These are phyloP conservation scores for Urocynchramus pylzowi DNA, from an alignment of 2,113 vertebrate genomes.

Conservation along the genomic window DNA sequence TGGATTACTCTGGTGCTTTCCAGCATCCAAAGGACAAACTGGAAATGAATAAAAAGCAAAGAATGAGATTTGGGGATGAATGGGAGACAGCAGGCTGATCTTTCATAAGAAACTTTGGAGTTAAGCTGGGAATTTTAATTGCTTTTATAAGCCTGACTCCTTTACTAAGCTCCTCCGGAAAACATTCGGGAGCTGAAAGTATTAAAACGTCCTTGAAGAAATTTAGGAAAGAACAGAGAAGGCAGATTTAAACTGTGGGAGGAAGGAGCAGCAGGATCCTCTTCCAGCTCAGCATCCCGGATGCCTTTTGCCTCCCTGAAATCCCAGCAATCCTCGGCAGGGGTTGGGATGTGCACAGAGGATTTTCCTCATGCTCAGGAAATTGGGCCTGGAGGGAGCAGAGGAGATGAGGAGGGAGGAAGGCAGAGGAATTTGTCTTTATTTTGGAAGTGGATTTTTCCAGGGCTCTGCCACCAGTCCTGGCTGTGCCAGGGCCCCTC, in stretches of 20 bases:
- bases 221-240: background rate
- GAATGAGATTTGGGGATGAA: background rate
- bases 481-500: background rate
- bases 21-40: background rate
- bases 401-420: background rate
- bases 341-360: fast-evolving
- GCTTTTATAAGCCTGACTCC: background rate
- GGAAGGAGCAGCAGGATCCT: background rate
- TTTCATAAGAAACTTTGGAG: background rate
- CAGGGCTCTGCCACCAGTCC: background rate
- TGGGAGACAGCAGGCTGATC: background rate
- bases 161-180: background rate
- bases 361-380: background rate
- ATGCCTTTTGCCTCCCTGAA: background rate
- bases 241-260: background rate
- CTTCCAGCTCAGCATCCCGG: background rate
- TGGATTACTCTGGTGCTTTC: background rate
- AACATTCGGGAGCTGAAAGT: background rate
- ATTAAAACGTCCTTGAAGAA: background rate
- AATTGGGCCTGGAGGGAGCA: background rate
- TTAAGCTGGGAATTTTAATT: background rate
- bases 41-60: background rate
- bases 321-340: background rate
- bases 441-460: background rate
- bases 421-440: background rate